Conservation (phyloP, 2,888 invertebrate genomes). For the Apamea anceps region DNA sequence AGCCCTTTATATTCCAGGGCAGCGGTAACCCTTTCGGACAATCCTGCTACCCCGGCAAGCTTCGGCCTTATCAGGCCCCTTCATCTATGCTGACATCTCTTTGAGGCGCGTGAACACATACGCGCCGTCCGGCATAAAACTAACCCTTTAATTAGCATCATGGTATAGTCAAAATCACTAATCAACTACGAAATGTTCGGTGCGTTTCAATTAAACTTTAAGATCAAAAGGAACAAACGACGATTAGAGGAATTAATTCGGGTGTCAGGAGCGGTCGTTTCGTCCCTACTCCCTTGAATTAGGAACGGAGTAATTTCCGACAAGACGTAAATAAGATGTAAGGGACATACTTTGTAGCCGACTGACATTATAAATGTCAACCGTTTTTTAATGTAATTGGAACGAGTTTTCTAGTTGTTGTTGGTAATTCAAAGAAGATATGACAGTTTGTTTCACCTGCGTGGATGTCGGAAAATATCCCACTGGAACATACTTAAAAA, state of each 20-base stretch:
- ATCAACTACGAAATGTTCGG: constrained; percentile 22
- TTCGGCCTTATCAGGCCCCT: too few species aligned
- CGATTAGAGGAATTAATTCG: constrained; percentile 63
- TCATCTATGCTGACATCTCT: too few species aligned
- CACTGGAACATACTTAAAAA: not conserved
- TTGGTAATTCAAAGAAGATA: not conserved
- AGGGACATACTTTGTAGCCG: constrained; percentile 47
- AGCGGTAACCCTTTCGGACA: too few species aligned
- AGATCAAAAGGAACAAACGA: constrained; percentile 67
- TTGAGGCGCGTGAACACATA: too few species aligned
- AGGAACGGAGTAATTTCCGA: constrained; percentile 63
- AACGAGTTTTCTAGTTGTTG: constrained; percentile 2
- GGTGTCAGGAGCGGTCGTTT: constrained; percentile 55
- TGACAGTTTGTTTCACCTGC: not conserved
- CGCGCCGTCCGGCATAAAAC: too few species aligned
- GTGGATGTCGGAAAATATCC: not conserved
- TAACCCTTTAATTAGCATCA: constrained; percentile 1
- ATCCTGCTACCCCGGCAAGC: too few species aligned
- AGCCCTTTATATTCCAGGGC: too few species aligned
- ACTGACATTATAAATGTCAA: constrained; percentile 48
- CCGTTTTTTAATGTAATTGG: constrained; percentile 39
- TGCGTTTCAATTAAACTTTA: constrained; percentile 63
- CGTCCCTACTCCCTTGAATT: constrained; percentile 57
- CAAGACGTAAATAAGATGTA: constrained; percentile 55
- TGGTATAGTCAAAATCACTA: constrained; percentile 10